phyloP scores from a whole-genome alignment of 2,797 vertebrate species.

The Coregonus sp. region DNA sequence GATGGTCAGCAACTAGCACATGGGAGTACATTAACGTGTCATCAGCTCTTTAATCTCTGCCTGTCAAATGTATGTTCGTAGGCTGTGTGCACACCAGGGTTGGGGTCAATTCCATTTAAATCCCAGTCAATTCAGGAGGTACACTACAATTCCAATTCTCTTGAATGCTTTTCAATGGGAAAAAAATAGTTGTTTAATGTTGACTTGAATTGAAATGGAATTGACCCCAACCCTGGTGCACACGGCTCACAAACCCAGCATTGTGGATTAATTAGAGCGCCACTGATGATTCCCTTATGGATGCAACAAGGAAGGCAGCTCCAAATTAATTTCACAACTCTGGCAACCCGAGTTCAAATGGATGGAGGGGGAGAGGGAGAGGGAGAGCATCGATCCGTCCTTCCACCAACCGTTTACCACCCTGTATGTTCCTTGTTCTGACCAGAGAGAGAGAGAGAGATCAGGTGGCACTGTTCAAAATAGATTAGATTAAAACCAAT shows the following conservation, averaged over 20 bases:
- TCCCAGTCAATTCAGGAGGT: no score
- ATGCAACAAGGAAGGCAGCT: constrained; percentile 15
- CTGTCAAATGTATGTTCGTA: constrained; percentile 26
- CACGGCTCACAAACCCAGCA: background rate
- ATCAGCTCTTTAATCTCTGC: constrained; percentile 38
- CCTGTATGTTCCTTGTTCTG: constrained; percentile 1
- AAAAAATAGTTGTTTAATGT: no score
- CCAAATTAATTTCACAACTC: no score
- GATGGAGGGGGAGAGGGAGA: background rate
- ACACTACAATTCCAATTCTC: no score
- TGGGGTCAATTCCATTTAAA: no score
- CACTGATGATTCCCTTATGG: constrained; percentile 29
- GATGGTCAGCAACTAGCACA: background rate
- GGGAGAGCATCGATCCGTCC: constrained; percentile 1
- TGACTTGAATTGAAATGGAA: no score
- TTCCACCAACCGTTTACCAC: background rate
- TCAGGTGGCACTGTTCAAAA: background rate
- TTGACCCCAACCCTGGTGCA: no score
- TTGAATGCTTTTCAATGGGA: no score
- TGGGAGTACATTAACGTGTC: background rate
- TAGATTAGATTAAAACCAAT: no score
- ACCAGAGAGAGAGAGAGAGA: background rate
- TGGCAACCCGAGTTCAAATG: constrained; percentile 12
- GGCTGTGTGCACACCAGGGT: background rate
- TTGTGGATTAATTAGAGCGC: constrained; percentile 41